These are phyloP conservation scores for Zenarchopterus dispar DNA, from an alignment of 2,797 vertebrate genomes.

Conservation along the genomic window DNA sequence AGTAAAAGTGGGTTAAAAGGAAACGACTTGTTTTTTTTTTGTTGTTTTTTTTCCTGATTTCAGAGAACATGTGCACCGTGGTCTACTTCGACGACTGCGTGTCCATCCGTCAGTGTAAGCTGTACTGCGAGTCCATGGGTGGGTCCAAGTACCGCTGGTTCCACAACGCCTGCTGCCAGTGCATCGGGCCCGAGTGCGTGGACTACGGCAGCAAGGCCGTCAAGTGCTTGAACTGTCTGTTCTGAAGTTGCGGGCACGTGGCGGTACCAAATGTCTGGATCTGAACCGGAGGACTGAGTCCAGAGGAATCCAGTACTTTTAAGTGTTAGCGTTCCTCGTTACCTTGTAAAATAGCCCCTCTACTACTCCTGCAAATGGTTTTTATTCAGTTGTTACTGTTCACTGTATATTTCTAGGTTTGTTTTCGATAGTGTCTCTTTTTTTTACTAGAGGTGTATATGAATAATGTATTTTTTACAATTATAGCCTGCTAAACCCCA, in stretches of 20 bases:
- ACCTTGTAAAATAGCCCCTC: constrained; percentile 73
- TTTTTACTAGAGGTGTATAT: constrained; percentile 81
- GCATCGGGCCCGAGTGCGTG: constrained; percentile 95
- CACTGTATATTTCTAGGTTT: constrained; percentile 81
- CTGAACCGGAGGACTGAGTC: constrained; percentile 63
- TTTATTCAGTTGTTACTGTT: constrained; percentile 77
- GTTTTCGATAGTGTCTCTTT: constrained; percentile 72
- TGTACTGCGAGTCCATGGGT: constrained; percentile 98
- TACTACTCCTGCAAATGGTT: constrained; percentile 62
- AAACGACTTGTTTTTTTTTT: constrained; percentile 32
- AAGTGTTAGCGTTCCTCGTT: constrained; percentile 69
- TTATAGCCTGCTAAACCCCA: constrained; percentile 64
- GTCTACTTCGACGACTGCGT: constrained; percentile 99
- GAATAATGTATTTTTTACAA: constrained; percentile 83
- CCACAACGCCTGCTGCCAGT: constrained; percentile 99
- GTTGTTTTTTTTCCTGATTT: constrained; percentile 20
- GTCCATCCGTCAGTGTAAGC: constrained; percentile 97
- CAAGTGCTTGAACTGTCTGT: constrained; percentile 98
- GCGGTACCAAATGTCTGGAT: constrained; percentile 62
- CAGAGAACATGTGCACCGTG: constrained; percentile 97
- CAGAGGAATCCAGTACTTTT: constrained; percentile 63
- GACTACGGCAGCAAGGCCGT: constrained; percentile 98
- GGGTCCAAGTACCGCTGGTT: constrained; percentile 99
- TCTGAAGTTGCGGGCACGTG: constrained; percentile 81
- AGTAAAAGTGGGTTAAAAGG: constrained; percentile 53